Evolutionary conservation across 2,888 invertebrate species (phyloP), one percentile per base, ranked within the genome.

Genomic region (Platycheirus rosarum): DNA sequence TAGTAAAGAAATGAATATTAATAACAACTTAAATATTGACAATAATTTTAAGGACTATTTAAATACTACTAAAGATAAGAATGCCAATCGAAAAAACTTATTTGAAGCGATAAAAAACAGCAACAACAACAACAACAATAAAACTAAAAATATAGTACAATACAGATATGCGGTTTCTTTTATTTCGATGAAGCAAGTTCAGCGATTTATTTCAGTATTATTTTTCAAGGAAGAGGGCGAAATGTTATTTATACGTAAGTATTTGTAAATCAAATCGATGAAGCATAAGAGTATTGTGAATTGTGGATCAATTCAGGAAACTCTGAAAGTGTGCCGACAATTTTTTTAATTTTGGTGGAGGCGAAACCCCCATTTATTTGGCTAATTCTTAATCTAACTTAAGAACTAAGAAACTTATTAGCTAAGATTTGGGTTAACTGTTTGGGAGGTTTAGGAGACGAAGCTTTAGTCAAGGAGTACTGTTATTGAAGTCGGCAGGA

Each of bases 61-160:
- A 74, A 84, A 85, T 85, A 85, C 85, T 85, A 87, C 86, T 87
- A 87, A 87, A 85, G 85, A 82, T 77, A 85, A 85, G 77, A 76
- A 84, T 71, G 84, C 84, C 80, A 84, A 84, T 78, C 84, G 84
- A 78, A 84, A 74, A 84, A 84, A 78, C 49, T 73, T 84, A 74
- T 51, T 80, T 85, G 85, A 80, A 85, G 85, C 84, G 85, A 85
- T 85, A 63, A 85, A 78, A 87, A 87, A 88, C 87, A 87, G 86
- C 87, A 86, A 86, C 86, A 89, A 88, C 86, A 87, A 86, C 87
- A 86, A 86, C 86, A 89, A 89, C 88, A 88, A 89, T 89, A 89
- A 89, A 89, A 89, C 88, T 88, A 73, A 78, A 84, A 89, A 87
- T 89, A 88, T 89, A 89, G 89, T 89, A 89, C 89, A 89, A 89